phyloP scores from a whole-genome alignment of 2,113 vertebrate species.

The Pycnonotus jocosus region DNA sequence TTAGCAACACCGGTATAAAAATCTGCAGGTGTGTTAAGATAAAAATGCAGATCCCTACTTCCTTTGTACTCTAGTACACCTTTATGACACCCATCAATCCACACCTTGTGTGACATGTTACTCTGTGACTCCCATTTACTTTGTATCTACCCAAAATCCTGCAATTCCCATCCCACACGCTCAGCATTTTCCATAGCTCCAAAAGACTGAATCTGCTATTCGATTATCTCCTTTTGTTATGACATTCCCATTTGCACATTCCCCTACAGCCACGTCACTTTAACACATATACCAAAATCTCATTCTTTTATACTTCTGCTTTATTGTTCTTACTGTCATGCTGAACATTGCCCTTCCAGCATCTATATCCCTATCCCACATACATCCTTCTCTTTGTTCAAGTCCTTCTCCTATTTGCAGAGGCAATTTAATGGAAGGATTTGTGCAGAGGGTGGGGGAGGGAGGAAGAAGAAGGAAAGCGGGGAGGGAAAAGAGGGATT shows the following conservation, averaged over 20 bases:
- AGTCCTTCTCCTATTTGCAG: background rate
- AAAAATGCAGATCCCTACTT: background rate
- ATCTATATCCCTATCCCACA: background rate
- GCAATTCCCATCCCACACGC: background rate
- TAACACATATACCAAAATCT: background rate
- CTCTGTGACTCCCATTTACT: background rate
- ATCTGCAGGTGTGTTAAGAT: background rate
- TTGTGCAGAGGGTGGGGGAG: slow-evolving; percentile 23
- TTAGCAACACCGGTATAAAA: background rate
- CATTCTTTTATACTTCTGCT: background rate
- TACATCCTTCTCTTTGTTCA: slow-evolving; percentile 1
- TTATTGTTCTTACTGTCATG: background rate
- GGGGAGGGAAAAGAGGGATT: background rate
- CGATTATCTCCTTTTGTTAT: background rate
- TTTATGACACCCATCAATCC: background rate
- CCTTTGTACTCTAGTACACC: background rate
- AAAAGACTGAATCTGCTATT: background rate
- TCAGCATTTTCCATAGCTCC: background rate
- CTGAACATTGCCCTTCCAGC: background rate
- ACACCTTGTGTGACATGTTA: background rate
- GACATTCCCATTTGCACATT: background rate
- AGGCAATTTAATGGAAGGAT: slow-evolving; percentile 21
- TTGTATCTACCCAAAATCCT: background rate
- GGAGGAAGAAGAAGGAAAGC: background rate
- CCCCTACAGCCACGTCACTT: background rate